A percentile compares a stretch with the other conserved stretches of the same genome.
Evolutionary conservation across 2,797 vertebrate genomes (phyloP).

Genomic region (Betta splendens): DNA sequence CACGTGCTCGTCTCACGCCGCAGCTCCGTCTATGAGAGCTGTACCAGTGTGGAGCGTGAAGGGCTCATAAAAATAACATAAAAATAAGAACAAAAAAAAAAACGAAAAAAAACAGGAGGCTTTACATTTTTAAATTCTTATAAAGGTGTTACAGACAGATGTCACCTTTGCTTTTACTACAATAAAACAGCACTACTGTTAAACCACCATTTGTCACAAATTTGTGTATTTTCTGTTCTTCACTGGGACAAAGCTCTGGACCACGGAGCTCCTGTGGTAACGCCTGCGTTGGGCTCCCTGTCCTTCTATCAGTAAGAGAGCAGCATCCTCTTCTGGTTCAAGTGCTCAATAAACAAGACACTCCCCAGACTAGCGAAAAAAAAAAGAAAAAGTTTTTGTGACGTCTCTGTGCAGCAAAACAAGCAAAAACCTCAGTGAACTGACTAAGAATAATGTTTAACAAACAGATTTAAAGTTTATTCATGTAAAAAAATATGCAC

Average conservation of each 20-base stretch:
- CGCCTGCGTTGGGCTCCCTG: neutral
- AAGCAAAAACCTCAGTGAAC: neutral
- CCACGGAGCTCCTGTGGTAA: slow-evolving; percentile 1
- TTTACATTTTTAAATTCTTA: neutral
- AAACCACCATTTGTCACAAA: neutral
- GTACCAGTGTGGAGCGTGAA: too few species aligned
- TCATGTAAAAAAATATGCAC: too few species aligned
- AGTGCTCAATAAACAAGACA: slow-evolving; percentile 38
- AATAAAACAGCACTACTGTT: neutral
- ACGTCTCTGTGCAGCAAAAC: neutral
- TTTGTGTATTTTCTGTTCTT: slow-evolving; percentile 16
- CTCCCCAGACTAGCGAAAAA: too few species aligned
- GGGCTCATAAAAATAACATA: neutral
- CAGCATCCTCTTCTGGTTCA: slow-evolving; percentile 80
- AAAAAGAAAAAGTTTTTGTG: too few species aligned
- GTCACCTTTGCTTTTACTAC: neutral
- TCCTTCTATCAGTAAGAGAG: slow-evolving; percentile 68
- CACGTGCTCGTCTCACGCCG: too few species aligned
- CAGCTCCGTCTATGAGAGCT: too few species aligned
- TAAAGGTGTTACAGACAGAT: neutral
- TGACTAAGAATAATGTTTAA: neutral
- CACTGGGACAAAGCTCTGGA: slow-evolving; percentile 26
- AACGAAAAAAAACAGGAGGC: neutral
- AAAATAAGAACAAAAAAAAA: slow-evolving; percentile 33
- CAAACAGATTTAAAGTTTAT: neutral